A percentile compares a stretch with the other conserved stretches of the same genome.
phyloP scores from a whole-genome alignment of 2,797 vertebrate species.

The Characodon lateralis region DNA sequence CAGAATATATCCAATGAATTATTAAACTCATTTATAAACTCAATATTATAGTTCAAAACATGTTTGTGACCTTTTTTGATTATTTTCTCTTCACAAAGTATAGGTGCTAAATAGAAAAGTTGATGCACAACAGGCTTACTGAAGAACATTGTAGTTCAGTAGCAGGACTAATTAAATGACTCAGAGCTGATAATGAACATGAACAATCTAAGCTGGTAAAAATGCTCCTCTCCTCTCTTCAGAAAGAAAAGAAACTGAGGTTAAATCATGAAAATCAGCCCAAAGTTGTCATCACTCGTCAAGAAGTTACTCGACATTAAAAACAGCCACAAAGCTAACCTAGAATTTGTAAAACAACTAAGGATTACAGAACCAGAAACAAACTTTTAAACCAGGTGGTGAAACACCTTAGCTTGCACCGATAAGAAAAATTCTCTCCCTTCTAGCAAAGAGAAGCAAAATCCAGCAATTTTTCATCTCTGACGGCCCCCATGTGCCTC shows the following conservation, averaged over 20 bases:
- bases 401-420: constrained; percentile 24
- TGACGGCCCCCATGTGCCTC: constrained; percentile 81
- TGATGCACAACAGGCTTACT: no score
- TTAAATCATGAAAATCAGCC: neutral
- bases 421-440: constrained; percentile 21
- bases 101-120: no score
- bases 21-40: neutral
- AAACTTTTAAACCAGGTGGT: constrained; percentile 27
- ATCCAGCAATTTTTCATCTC: constrained; percentile 61
- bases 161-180: neutral
- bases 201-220: neutral
- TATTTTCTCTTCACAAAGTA: neutral
- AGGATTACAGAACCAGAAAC: neutral
- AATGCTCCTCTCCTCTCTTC: neutral
- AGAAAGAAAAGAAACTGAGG: neutral
- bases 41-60: neutral
- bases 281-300: neutral
- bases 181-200: neutral
- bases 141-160: neutral
- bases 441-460: constrained; percentile 31
- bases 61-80: neutral
- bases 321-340: constrained; percentile 1
- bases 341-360: neutral
- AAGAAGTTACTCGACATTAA: neutral
- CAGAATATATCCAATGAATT: neutral